phyloP scores from a whole-genome alignment of 2,888 invertebrate species.

The Merodon equestris region DNA sequence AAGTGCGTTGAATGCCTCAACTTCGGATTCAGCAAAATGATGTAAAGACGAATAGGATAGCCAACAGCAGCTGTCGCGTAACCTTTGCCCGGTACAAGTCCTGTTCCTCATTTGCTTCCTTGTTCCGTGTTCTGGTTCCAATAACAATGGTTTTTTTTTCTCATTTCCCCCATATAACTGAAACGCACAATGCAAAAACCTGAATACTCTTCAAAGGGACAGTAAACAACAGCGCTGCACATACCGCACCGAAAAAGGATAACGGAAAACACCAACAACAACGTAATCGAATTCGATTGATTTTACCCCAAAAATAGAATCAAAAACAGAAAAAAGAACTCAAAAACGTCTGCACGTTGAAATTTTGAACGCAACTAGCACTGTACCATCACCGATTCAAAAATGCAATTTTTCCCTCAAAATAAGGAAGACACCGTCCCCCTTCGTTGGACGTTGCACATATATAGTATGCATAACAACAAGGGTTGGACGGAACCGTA shows the following conservation, averaged over 20 bases:
- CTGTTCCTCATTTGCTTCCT: constrained; percentile 67
- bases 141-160: constrained; percentile 44
- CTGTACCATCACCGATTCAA: constrained; percentile 36
- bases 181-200: constrained; percentile 61
- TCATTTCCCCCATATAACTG: constrained; percentile 42
- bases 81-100: constrained; percentile 70
- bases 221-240: constrained; percentile 56
- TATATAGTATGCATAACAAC: constrained; percentile 67
- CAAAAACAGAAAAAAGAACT: constrained; percentile 7
- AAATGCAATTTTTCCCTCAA: constrained; percentile 66
- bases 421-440: constrained; percentile 40
- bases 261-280: constrained; percentile 47
- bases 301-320: constrained; percentile 53
- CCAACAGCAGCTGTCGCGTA: constrained; percentile 68
- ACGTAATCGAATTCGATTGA: constrained; percentile 68
- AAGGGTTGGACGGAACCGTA: constrained; percentile 51
- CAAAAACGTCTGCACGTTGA: constrained; percentile 12
- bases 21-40: constrained; percentile 28
- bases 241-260: constrained; percentile 45
- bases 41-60: constrained; percentile 43
- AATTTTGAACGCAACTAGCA: constrained; percentile 44
- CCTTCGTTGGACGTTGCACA: constrained; percentile 50
- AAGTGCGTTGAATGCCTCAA: constrained; percentile 37
- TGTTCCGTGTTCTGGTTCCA: constrained; percentile 66
- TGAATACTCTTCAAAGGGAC: constrained; percentile 68